Base-by-base conservation (phyloP, 2,888 invertebrate genomes). In the Callimorpha dominula region DNA sequence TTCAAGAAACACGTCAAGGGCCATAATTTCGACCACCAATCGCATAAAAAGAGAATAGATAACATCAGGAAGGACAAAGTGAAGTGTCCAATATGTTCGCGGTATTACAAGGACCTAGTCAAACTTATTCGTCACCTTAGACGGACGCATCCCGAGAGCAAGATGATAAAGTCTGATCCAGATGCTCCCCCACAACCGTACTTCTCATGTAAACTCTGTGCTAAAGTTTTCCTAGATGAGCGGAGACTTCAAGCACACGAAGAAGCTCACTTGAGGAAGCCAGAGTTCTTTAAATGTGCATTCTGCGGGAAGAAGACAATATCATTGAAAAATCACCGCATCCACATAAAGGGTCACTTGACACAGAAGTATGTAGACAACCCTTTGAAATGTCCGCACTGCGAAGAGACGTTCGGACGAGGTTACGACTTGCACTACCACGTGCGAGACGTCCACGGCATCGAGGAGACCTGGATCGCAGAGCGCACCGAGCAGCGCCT, bases 161-260 rank as follows among this genome's bases (percentile, higher is more conserved):
- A 95, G 82, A 96, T 96, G 96, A 93, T 96, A n/a, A 96, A 96
- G 77, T 81, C 88, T 8, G 96, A 96, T 74, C 95, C 96, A 0
- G 96, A 95, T 76, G 95, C 94, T 15, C 95, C 95, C 0, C 89
- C 93, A n/a, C 91, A 87, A 14, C 85, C 82, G 4, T 92, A 92
- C 73, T 92, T 88, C 82, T 90, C 94, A 0, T 96, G 96, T 81
- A 94, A 94, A 75, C 84, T 96, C 46, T 96, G 96, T 85, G 94
- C 95, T 14, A 94, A 94, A 80, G 91, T 92, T 17, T 96, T 96
- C 85, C 79, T 91, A 14, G 92, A 94, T 74, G 93, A 93, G 74
- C 85, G 90, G 2, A 83, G 94, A 9, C 82, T 96, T 70, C 91
- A 91, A 64, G 84, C 80, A 17, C 96, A 96, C 81, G 92, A 94